These are phyloP conservation scores for Sycophila texana DNA, from an alignment of 2,888 invertebrate genomes.

Conservation along the genomic window DNA sequence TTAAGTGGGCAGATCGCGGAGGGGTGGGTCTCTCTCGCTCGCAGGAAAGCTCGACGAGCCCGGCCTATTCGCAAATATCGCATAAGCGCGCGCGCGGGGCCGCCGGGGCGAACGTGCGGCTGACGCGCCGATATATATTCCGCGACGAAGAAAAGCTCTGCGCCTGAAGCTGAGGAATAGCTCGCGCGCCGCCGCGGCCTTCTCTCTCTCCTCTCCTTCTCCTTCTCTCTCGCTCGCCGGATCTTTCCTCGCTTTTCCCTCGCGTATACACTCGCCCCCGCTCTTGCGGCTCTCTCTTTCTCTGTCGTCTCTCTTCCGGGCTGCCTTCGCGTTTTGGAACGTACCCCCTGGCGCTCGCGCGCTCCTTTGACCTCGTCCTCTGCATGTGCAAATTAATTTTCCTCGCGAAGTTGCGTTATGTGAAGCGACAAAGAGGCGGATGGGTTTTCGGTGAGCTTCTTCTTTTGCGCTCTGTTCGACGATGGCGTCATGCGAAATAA, in stretches of 20 bases:
- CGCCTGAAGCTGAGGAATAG: conserved; percentile 75
- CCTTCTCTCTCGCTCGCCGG: neutral
- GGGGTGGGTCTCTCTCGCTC: neutral
- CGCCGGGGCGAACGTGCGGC: conserved; percentile 1
- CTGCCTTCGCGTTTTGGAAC: too few relatives aligned
- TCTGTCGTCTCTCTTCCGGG: too few relatives aligned
- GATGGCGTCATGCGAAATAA: too few relatives aligned
- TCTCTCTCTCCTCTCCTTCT: conserved; percentile 38
- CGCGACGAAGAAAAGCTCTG: conserved; percentile 73
- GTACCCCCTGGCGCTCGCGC: neutral
- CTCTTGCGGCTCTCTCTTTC: neutral
- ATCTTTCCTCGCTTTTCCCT: conserved; percentile 12
- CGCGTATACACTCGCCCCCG: neutral
- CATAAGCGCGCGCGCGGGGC: conserved; percentile 63
- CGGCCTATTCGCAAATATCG: conserved; percentile 64
- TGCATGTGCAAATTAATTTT: too few relatives aligned
- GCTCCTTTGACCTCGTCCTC: neutral
- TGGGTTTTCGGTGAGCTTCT: too few relatives aligned
- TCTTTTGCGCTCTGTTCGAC: too few relatives aligned
- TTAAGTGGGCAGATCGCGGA: conserved; percentile 50
- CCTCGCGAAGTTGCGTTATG: too few relatives aligned
- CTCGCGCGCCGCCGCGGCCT: conserved; percentile 60
- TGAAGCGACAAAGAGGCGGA: too few relatives aligned
- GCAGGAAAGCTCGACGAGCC: conserved; percentile 41
- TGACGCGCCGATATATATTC: conserved; percentile 72